Evolutionary conservation across 2,113 vertebrate species (phyloP), one percentile per base, ranked within the genome.

Genomic region (Lichenostomus cassidix): DNA sequence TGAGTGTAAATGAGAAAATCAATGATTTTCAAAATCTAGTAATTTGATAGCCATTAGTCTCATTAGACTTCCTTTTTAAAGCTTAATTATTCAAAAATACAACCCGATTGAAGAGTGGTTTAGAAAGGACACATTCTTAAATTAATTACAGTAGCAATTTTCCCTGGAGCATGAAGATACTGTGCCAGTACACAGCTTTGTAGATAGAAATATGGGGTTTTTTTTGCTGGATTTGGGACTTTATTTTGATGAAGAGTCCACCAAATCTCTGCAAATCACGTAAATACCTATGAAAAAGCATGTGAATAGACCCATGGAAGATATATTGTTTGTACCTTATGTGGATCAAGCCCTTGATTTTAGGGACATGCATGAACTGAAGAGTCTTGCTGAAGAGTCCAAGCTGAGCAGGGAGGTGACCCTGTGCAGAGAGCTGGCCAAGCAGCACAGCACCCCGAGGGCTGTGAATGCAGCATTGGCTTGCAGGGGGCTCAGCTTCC

Each of bases 11-110:
- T 97, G 95, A 97, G 96, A 97, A 97, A 97, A 97, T 97, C 97
- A 96, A 93, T 97, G 96, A 96, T 98, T 98, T 98, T 97, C 95
- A 96, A 96, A 97, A 98, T 97, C 91, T 95, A 94, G 96, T 97
- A 97, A 98, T 98, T 98, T 97, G 97, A 96, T 98, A 97, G 96
- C 97, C 94, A 97, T 98, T 98, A 97, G 95, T 97, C 96, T 98
- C 96, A 98, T 98, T 97, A 98, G 93, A 94, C 71, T 97, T 97
- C 95, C 90, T 91, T 96, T 97, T 97, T 95, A 96, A 97, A 97
- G 96, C 96, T 95, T 97, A 98, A 98, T 98, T 96, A 97, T 97
- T 98, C 84, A 98, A 97, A 96, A 96, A 95, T 87, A 78, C 81
- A 94, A 95, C 71, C 39, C 75, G 3, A 96, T 91, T 95, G 91